Evolutionary conservation across 1,140 invertebrate species (phyloP).

Genomic region (Globodera ellingtonae): DNA sequence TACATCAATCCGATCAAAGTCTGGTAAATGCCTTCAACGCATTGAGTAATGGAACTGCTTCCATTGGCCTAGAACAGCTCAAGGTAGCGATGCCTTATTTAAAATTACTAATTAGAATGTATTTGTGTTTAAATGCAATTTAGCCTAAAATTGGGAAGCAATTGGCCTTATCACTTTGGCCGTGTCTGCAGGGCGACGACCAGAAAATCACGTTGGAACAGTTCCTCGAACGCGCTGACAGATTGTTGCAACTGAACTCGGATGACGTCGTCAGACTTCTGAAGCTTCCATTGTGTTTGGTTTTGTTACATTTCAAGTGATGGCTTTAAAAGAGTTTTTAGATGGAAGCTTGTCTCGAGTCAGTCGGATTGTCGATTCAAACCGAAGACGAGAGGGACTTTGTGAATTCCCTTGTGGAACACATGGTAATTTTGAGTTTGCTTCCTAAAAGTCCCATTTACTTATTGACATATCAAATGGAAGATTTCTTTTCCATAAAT

Average conservation of each 20-base stretch:
- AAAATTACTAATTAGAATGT: too few relatives aligned
- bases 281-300: conserved; percentile 15
- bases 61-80: background rate
- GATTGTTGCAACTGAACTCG: background rate
- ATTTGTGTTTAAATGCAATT: background rate
- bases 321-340: background rate
- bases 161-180: background rate
- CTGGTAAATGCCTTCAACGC: background rate
- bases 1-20: background rate
- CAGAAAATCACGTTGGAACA: conserved; percentile 17
- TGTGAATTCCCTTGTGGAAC: conserved; percentile 30
- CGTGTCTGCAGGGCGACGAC: background rate
- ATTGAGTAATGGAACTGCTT: background rate
- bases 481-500: too few relatives aligned
- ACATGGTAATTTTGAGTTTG: conserved; percentile 21
- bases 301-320: background rate
- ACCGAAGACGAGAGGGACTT: conserved; percentile 18
- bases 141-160: background rate
- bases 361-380: conserved; percentile 20
- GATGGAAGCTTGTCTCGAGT: conserved; percentile 21
- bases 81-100: background rate
- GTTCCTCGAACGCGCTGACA: conserved; percentile 22
- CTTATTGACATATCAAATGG: too few relatives aligned
- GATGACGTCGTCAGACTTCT: conserved; percentile 20
- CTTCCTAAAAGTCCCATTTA: background rate